phyloP scores from a whole-genome alignment of 2,113 vertebrate genomes.

The Tapirus terrestris region DNA sequence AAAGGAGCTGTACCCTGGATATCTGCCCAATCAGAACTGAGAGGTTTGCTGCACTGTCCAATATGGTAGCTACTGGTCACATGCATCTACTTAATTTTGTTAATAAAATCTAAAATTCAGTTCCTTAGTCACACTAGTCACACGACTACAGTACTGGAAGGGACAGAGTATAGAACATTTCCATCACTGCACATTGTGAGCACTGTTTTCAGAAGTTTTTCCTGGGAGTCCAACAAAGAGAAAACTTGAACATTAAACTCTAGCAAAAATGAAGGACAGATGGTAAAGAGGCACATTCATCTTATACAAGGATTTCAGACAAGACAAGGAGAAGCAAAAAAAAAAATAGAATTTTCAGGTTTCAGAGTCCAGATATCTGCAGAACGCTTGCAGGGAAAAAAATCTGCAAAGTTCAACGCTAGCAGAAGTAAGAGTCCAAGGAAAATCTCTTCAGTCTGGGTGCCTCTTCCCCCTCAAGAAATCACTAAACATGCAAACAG shows the following conservation, averaged over 20 bases:
- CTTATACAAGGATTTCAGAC: not conserved
- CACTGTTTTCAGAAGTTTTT: not conserved
- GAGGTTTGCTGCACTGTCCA: conserved; percentile 1
- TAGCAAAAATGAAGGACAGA: not conserved
- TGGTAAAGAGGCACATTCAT: not conserved
- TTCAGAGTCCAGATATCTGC: not conserved
- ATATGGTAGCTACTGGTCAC: not conserved
- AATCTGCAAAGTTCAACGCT: not conserved
- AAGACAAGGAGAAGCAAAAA: not conserved
- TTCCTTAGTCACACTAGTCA: not conserved
- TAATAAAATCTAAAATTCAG: not conserved
- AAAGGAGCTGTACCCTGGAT: not conserved
- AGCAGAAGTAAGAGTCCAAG: not conserved
- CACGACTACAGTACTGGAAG: not conserved
- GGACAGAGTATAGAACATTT: not conserved
- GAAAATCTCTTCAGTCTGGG: not conserved
- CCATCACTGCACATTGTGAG: not conserved
- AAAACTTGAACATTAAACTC: conserved; percentile 29
- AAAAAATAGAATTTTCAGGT: not conserved
- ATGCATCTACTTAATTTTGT: not conserved
- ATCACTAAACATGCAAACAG: not conserved
- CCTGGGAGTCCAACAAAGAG: not conserved
- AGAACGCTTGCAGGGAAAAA: not conserved
- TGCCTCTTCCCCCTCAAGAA: not conserved
- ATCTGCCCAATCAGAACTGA: not conserved